These are phyloP conservation scores for Lycaon pictus DNA, from an alignment of 2,113 vertebrate genomes.

Conservation along the genomic window DNA sequence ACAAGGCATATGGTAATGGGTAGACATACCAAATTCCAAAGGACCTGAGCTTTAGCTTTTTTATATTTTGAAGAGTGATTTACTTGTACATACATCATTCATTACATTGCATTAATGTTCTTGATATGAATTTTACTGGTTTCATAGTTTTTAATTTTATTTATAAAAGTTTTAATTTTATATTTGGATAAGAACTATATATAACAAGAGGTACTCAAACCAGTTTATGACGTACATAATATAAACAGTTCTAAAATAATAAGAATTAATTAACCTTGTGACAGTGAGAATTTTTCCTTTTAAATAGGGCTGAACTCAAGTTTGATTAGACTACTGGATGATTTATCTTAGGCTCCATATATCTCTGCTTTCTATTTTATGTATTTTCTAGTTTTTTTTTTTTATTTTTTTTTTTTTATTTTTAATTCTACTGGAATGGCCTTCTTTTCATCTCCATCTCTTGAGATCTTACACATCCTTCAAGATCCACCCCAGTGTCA, in stretches of 20 bases:
- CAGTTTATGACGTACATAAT: neutral
- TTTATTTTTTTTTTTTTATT: neutral
- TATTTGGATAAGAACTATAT: neutral
- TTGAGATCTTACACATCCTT: neutral
- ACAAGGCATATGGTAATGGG: neutral
- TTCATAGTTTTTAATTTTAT: neutral
- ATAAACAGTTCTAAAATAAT: neutral
- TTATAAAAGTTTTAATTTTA: neutral
- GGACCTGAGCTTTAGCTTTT: neutral
- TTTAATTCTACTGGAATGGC: neutral
- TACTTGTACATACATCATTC: neutral
- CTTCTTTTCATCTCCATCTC: neutral
- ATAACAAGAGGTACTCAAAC: neutral
- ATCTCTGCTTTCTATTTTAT: neutral
- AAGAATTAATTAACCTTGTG: neutral
- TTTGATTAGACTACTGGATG: neutral
- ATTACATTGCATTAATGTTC: neutral
- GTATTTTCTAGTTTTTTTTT: neutral
- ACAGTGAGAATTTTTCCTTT: neutral
- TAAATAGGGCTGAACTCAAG: conserved; percentile 10
- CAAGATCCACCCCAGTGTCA: neutral
- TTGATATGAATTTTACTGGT: neutral
- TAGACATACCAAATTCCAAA: neutral
- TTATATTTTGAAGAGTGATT: neutral
- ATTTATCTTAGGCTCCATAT: neutral